These are phyloP conservation scores for Crambe crambe DNA, from an alignment of 37 sponge, comb jelly and placozoan species.

Conservation along the genomic window DNA sequence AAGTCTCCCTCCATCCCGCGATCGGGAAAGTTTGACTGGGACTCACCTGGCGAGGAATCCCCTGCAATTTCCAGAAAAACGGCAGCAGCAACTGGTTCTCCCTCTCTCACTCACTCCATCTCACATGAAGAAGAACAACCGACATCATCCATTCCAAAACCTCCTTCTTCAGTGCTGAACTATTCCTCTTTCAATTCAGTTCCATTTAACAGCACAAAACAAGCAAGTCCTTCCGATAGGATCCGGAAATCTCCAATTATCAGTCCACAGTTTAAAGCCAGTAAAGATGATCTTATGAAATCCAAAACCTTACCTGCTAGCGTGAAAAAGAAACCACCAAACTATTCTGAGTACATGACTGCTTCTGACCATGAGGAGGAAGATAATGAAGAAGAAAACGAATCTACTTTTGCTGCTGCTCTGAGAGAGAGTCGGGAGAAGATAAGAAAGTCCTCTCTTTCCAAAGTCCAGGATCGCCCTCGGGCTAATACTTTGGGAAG, in stretches of 20 bases:
- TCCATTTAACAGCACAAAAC: too few species aligned
- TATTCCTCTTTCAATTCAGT: background rate
- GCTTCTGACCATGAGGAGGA: background rate
- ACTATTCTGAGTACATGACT: background rate
- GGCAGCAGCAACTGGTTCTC: background rate
- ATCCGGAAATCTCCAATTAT: background rate
- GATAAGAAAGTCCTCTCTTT: background rate
- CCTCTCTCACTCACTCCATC: background rate
- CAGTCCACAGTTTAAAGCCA: background rate
- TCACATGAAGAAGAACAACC: background rate
- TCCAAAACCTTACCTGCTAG: background rate
- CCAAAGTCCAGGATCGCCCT: background rate
- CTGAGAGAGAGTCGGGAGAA: conserved; percentile 12
- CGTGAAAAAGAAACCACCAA: background rate
- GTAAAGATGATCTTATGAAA: too few species aligned
- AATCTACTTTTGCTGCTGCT: conserved; percentile 30
- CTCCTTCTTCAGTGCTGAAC: too few species aligned
- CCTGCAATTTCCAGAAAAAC: background rate
- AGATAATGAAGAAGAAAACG: conserved; percentile 33
- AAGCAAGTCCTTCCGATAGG: background rate
- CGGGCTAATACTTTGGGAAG: background rate
- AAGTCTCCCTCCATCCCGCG: conserved; percentile 10
- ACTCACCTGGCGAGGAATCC: conserved; percentile 10
- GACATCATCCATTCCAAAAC: too few species aligned
- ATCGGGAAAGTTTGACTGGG: conserved; percentile 12